Conservation (phyloP, 2,797 vertebrate genomes). For the Sebastes cheni region DNA sequence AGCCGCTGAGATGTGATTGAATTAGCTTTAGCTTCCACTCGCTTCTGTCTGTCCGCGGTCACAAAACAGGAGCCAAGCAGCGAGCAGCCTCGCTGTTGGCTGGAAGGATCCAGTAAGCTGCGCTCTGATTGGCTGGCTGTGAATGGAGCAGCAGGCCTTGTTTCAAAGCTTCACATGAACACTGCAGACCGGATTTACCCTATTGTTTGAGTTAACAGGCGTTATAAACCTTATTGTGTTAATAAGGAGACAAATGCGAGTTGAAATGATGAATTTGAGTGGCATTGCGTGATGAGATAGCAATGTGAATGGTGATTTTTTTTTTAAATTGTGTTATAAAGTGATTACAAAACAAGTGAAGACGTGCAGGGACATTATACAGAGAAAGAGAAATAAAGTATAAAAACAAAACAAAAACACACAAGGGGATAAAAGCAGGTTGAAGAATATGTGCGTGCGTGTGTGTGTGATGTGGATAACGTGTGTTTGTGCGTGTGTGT, state of each 20-base stretch:
- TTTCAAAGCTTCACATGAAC: background rate
- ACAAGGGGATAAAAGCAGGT: too few species aligned
- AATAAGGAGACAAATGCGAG: background rate
- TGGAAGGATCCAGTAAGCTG: background rate
- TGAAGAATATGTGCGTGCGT: too few species aligned
- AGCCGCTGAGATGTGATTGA: constrained; percentile 10
- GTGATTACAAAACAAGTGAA: too few species aligned
- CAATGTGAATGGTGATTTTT: background rate
- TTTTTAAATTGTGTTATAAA: too few species aligned
- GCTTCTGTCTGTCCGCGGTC: constrained; percentile 71
- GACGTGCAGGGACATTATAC: too few species aligned
- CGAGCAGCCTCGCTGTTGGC: constrained; percentile 54
- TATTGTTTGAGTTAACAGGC: accelerated
- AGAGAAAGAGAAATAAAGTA: too few species aligned
- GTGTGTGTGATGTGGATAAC: too few species aligned
- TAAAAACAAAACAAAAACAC: too few species aligned
- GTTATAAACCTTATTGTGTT: background rate
- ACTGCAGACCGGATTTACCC: background rate
- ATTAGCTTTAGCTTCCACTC: constrained; percentile 78
- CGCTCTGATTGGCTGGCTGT: constrained; percentile 63
- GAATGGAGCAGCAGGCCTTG: constrained; percentile 59
- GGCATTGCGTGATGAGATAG: background rate
- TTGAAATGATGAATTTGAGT: background rate
- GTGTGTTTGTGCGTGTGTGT: too few species aligned
- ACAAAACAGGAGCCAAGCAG: constrained; percentile 37